A percentile compares a stretch with the other conserved stretches of the same genome.
phyloP scores from a whole-genome alignment of 2,888 invertebrate genomes.

The Agrochola lota region DNA sequence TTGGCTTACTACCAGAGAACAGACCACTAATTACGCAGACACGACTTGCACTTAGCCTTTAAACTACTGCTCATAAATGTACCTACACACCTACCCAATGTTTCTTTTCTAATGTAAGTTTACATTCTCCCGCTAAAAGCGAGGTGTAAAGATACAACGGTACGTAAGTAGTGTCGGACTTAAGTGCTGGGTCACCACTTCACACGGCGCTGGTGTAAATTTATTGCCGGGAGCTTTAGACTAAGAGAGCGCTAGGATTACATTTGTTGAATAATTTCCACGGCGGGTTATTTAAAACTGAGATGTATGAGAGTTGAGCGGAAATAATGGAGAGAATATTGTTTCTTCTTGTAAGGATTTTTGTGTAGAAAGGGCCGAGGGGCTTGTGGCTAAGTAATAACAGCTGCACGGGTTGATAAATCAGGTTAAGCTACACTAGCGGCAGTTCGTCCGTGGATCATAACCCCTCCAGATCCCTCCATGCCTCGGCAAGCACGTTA shows the following conservation, averaged over 20 bases:
- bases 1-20: background rate
- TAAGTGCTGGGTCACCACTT: conserved; percentile 62
- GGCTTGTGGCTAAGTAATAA: no score
- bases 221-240: conserved; percentile 52
- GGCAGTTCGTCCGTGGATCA: no score
- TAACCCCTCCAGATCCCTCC: no score
- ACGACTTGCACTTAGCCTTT: conserved; percentile 28
- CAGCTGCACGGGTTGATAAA: no score
- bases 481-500: no score
- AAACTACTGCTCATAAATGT: conserved; percentile 45
- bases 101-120: conserved; percentile 49
- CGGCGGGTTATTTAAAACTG: conserved; percentile 26
- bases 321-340: background rate
- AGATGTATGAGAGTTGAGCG: background rate
- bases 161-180: conserved; percentile 47
- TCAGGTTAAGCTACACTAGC: no score
- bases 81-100: conserved; percentile 14
- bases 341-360: background rate
- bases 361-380: background rate
- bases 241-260: conserved; percentile 47
- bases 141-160: conserved; percentile 43
- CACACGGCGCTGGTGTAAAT: conserved; percentile 44
- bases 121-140: conserved; percentile 48
- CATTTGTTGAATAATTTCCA: conserved; percentile 57
- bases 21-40: conserved; percentile 22